phyloP scores from a whole-genome alignment of 1,140 invertebrate species.

The Micrasema minimum region DNA sequence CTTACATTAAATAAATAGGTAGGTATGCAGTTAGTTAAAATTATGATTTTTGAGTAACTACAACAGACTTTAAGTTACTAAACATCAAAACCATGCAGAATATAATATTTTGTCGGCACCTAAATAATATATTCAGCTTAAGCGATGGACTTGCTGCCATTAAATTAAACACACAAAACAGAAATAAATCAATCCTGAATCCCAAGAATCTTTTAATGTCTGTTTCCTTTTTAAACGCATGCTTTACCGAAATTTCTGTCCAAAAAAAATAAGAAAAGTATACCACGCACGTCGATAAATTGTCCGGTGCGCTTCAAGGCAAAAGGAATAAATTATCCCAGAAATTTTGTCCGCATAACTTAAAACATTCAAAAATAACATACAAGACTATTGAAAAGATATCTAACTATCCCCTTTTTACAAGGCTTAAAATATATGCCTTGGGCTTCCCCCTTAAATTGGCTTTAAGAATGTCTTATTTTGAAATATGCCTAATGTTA shows the following conservation, averaged over 20 bases:
- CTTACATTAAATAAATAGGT: too few species aligned
- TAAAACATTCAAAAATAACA: constrained; percentile 34
- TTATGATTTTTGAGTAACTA: too few species aligned
- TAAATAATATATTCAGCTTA: too few species aligned
- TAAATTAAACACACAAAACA: background rate
- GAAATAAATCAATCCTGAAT: too few species aligned
- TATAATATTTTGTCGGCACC: too few species aligned
- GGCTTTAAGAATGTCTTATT: constrained; percentile 31
- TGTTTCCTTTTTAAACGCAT: background rate
- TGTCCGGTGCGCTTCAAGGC: background rate
- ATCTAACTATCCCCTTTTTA: constrained; percentile 3
- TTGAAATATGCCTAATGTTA: constrained; percentile 16
- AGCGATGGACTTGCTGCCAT: too few species aligned
- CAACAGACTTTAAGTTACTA: too few species aligned
- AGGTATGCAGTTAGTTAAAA: too few species aligned
- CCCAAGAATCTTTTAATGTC: too few species aligned
- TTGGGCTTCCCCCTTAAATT: constrained; percentile 22
- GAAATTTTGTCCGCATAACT: constrained; percentile 31
- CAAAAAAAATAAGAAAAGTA: too few species aligned
- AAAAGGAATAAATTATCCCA: constrained; percentile 23
- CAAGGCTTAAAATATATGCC: background rate
- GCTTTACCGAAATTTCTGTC: too few species aligned
- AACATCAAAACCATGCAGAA: too few species aligned
- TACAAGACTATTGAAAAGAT: background rate
- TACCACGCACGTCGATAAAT: constrained; percentile 15